Base-by-base conservation (phyloP, 1,140 invertebrate genomes). In the Medauroidea extradentata region DNA sequence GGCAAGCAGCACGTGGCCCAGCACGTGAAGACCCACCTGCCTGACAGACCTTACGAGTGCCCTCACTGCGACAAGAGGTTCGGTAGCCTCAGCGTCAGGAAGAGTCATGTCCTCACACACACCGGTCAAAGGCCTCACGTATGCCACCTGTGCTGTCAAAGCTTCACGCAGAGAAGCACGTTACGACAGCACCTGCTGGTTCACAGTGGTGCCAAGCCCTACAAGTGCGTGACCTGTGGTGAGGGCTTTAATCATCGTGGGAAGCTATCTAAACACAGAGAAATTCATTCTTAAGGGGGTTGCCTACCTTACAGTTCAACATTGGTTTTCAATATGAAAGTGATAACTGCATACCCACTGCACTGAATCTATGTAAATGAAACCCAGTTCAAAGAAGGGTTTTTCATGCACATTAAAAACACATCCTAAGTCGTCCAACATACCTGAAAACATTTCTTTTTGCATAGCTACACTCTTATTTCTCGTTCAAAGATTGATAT, bases 21-120 rank as follows among this genome's bases (percentile, higher is more conserved):
- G 9, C 53, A 54, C 23, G n/a, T 19, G 38, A 13, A 19, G 23
- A 41, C 29, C 13, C 53, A 54, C 23, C 41, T 8, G 14, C 38
- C 38, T 19, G 29, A 54, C n/a, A 16, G 42, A 21, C 53, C 34
- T 7, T 41, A 55, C 19, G 23, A 43, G n/a, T 55, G 53, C 23
- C 7, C 18, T 7, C 4, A n/a, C 2, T 55, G 53, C 23, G 5
- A 23, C 8, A 55, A 55, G n/a, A 42, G 18, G 3, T 55, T 55
- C 16, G 29, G 19, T 2, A 23, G 25, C 0, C 19, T 14, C 3
- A 24, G 18, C 3, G 38, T 23, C 0, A 23, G 42, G 8, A 43
- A 43, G 14, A 19, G 13, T 13, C 53, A 55, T 24, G 8, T 43
- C 18, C 14, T 41, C 16, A 23, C 34, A 1, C 53, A 55, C 18